Evolutionary conservation across 2,113 vertebrate genomes (phyloP).

Genomic region (Leuciscus idus): DNA sequence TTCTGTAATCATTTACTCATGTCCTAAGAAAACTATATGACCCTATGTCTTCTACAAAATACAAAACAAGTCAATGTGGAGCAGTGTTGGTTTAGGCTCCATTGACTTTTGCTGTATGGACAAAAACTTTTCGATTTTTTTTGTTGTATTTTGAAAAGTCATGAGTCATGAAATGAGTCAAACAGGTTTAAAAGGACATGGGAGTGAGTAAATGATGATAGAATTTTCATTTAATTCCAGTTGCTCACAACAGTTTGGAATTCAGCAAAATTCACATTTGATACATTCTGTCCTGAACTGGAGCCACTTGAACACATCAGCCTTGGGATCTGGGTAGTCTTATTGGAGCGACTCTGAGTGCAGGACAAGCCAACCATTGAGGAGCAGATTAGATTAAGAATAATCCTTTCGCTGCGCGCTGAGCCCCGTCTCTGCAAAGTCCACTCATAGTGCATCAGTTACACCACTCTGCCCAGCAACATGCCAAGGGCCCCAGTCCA

Average conservation of each 20-base stretch:
- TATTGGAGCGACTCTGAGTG: constrained; percentile 59
- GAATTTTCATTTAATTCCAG: background rate
- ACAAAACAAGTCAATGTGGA: background rate
- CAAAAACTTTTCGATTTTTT: background rate
- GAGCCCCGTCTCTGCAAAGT: constrained; percentile 51
- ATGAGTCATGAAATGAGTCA: background rate
- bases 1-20: background rate
- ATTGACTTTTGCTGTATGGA: background rate
- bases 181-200: background rate
- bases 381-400: constrained; percentile 69
- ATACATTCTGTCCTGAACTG: constrained; percentile 48
- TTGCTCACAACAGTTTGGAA: background rate
- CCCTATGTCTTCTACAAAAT: background rate
- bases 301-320: constrained; percentile 57
- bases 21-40: background rate
- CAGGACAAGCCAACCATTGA: constrained; percentile 67
- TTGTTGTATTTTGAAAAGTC: background rate
- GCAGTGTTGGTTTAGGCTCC: background rate
- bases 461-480: constrained; percentile 42
- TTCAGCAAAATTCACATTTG: constrained; percentile 10
- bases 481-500: background rate
- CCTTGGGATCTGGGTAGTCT: constrained; percentile 55
- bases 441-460: constrained; percentile 62
- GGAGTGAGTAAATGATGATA: background rate
- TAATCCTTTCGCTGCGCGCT: constrained; percentile 64